Base-by-base conservation (phyloP, 2,113 vertebrate genomes). In the Thamnaconus septentrionalis region DNA sequence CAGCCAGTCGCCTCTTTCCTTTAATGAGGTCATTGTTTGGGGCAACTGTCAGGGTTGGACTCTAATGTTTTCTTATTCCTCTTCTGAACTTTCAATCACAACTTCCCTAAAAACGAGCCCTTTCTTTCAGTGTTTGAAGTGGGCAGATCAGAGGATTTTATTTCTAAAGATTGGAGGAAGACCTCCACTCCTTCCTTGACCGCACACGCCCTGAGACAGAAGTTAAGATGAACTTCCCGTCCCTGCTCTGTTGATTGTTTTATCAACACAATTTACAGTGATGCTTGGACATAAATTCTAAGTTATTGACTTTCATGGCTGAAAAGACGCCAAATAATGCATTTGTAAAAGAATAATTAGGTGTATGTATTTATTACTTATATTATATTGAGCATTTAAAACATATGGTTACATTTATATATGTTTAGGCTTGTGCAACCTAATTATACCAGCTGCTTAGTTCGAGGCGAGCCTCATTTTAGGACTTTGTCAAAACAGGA, bases 21-120 rank as follows among this genome's bases (percentile, higher is more conserved):
- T 39, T 41, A 12, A 68, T 83, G 56, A 80, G 54, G 59, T 69
- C 56, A 76, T 73, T 74, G 79, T 82, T 82, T 66, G 54, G 45
- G 12, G 7, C 72, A 62, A 8, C 41, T 53, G 45, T 61, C 56
- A 43, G 11, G 41, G 46, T 75, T 69, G 62, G 62, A 63, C 61
- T 53, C 57, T 60, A 45, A 41, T 18, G 41, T 75, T 5, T 5
- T 10, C 44, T 41, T 41, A 3, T 6, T 53, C 40, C 49, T 7
- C 57, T 64, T 57, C 49, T 48, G 10, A 59, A 56, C 18, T 31
- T 31, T 76, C 53, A 46, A 31, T 66, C 61, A 66, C 8, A 11
- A 60, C 53, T 75, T 69, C 62, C 62, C 73, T 41, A 66, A 46
- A 67, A 56, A 74, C 63, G 79, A 61, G 69, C 59, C 48, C 18